phyloP scores from a whole-genome alignment of 2,113 vertebrate genomes.

The Alaudala cheleensis region DNA sequence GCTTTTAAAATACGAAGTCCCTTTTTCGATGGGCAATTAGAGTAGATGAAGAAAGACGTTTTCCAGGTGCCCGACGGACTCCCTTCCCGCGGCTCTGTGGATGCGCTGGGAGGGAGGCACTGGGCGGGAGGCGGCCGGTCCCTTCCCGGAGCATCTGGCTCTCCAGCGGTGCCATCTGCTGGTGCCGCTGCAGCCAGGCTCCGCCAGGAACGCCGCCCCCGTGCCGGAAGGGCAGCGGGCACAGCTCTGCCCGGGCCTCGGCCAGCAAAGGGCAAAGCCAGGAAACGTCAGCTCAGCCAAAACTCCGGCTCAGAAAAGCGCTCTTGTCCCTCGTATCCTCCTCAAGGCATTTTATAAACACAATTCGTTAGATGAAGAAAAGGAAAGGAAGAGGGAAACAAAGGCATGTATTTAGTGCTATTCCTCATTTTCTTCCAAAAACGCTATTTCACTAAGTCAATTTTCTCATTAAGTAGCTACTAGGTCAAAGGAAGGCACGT shows the following conservation, averaged over 20 bases:
- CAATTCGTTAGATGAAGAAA: background rate
- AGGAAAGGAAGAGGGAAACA: background rate
- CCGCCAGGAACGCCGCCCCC: background rate
- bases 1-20: background rate
- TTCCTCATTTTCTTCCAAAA: background rate
- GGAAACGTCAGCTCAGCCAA: background rate
- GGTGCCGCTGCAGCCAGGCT: background rate
- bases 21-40: background rate
- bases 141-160: background rate
- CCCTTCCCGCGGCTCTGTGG: rapidly evolving
- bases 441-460: rapidly evolving
- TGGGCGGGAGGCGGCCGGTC: background rate
- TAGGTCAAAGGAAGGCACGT: background rate
- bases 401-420: background rate
- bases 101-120: background rate
- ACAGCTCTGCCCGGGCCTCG: background rate
- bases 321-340: background rate
- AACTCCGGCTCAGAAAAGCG: background rate
- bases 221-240: background rate
- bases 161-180: slow-evolving; percentile 71
- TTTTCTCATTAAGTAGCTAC: background rate
- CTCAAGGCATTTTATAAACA: background rate
- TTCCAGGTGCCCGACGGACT: rapidly evolving
- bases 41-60: background rate
- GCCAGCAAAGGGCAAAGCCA: background rate